Base-by-base conservation (phyloP, 2,888 invertebrate species). In the Lochmaea capreae region DNA sequence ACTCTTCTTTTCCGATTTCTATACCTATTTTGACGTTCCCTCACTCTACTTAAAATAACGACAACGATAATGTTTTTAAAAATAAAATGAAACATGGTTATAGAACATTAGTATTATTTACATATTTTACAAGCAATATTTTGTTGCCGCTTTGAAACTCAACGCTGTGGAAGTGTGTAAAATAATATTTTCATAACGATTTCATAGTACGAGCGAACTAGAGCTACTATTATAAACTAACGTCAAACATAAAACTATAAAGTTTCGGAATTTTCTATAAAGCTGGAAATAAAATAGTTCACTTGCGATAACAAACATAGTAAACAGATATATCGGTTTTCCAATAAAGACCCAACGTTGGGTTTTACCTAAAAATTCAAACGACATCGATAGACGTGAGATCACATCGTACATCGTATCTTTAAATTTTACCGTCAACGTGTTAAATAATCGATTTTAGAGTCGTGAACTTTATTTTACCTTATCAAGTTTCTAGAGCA, bases 381-480 rank as follows among this genome's bases (percentile, higher is more conserved):
- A 46, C 11, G 46, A 46, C 46, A 46, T 14, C 12, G 12, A 46
- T 46, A 9, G 12, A n/a, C n/a, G 52, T 16, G 14, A 8, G 5
- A n/a, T 8, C 8, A 52, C 26, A 26, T n/a, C 22, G 59, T 26
- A 59, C 8, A 14, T 59, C 58, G 12, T 9, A 22, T 59, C 59
- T 39, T 11, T 33, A n/a, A 33, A 61, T n/a, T n/a, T 61, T 33
- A 22, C 58, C 26, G 58, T 61, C 39, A 26, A 33, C 39, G 33
- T 61, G 61, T 39, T 39, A 39, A 61, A 61, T 61, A 61, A 61
- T 61, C 61, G 61, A 61, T 61, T 33, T n/a, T 11, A 14, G 39
- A 26, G 39, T 61, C 39, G 39, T 16, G 61, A 61, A 61, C 61
- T n/a, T 39, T 14, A 61, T 39, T 61, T 61, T n/a, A 39, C 39